Evolutionary conservation across 2,888 invertebrate species (phyloP).

Genomic region (Ophioninae sp.): DNA sequence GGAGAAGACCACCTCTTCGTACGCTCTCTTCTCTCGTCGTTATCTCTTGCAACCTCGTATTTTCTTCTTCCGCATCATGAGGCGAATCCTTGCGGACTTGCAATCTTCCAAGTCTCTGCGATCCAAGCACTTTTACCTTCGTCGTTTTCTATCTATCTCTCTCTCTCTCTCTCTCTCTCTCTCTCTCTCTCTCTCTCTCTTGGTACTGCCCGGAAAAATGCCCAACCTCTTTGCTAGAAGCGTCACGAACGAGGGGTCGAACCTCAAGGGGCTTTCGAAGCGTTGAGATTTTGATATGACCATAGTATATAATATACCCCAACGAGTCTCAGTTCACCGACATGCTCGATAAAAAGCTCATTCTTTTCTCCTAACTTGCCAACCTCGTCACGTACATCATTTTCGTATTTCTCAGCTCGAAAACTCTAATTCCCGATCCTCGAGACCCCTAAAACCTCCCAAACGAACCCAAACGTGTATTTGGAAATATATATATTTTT

Average conservation of each 20-base stretch:
- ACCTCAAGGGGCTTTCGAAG: conserved; percentile 11
- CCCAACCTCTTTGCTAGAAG: conserved; percentile 19
- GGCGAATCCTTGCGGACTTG: conserved; percentile 29
- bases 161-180: conserved; percentile 13
- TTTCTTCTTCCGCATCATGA: conserved; percentile 10
- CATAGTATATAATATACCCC: not conserved
- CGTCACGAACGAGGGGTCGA: conserved; percentile 8
- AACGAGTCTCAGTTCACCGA: conserved; percentile 11
- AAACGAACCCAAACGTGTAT: no score
- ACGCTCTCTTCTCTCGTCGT: not conserved
- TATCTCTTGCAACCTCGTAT: conserved; percentile 13
- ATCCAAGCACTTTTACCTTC: conserved; percentile 21
- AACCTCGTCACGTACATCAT: not conserved
- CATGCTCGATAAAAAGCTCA: conserved; percentile 1
- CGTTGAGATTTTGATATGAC: conserved; percentile 23
- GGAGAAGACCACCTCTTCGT: not conserved
- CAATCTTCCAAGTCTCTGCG: conserved; percentile 14
- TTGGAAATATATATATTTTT: no score
- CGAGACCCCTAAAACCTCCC: no score
- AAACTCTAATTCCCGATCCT: no score
- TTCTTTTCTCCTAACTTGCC: not conserved
- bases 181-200: conserved; percentile 2
- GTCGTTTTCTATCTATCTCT: not conserved
- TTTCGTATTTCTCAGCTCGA: no score
- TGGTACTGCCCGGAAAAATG: conserved; percentile 15